Conservation (phyloP, 2,113 vertebrate species). For the Melierax canorus region DNA sequence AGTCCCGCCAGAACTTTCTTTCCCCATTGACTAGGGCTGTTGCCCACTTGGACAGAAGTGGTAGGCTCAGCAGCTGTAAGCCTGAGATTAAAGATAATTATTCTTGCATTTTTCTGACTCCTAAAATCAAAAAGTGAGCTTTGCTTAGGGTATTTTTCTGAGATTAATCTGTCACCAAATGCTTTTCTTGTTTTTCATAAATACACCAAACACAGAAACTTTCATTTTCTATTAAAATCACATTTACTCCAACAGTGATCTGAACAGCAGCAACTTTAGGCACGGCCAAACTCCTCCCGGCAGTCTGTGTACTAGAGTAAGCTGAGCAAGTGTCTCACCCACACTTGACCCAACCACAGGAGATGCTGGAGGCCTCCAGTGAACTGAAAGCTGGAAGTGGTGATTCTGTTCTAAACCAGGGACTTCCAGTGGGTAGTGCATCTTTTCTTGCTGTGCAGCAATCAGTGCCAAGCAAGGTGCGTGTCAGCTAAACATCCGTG, state of each 20-base stretch:
- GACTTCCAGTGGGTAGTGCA: slow-evolving; percentile 12
- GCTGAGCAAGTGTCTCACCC: background rate
- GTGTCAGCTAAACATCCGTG: background rate
- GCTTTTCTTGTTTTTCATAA: background rate
- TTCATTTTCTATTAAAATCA: background rate
- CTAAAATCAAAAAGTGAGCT: background rate
- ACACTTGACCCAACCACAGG: background rate
- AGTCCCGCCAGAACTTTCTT: background rate
- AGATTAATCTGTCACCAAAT: background rate
- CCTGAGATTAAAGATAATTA: fast-evolving
- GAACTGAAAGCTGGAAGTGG: background rate
- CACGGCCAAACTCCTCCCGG: background rate
- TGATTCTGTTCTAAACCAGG: background rate
- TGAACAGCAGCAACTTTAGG: background rate
- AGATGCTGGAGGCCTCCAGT: background rate
- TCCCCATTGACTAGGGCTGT: background rate
- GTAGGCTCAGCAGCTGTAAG: background rate
- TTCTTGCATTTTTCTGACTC: background rate
- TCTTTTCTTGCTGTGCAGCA: background rate
- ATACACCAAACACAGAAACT: background rate
- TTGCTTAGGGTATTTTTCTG: background rate
- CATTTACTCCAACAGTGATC: background rate
- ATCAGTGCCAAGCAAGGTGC: background rate
- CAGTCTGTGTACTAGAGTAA: background rate
- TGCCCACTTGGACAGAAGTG: background rate